phyloP scores from a whole-genome alignment of 2,888 invertebrate genomes.

The Diogma glabrata region DNA sequence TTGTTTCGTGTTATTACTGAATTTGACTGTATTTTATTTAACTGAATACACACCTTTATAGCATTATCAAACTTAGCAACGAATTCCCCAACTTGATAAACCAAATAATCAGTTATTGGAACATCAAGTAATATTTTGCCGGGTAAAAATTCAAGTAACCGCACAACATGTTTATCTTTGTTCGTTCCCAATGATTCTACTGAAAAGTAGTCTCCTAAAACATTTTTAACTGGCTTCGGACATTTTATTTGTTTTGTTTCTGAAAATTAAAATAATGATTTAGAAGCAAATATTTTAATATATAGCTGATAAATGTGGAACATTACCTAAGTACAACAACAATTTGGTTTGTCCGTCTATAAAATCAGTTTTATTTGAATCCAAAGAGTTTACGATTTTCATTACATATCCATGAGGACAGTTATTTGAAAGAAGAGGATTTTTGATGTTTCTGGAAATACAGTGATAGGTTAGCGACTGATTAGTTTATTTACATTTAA shows the following conservation, averaged over 20 bases:
- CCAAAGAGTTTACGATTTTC: conserved; percentile 73
- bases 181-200: conserved; percentile 37
- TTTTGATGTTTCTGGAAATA: conserved; percentile 41
- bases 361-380: conserved; percentile 53
- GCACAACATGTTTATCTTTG: conserved; percentile 49
- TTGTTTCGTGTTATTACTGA: too few species aligned
- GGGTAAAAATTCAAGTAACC: conserved; percentile 64
- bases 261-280: conserved; percentile 27
- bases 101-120: conserved; percentile 45
- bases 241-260: conserved; percentile 50
- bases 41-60: conserved; percentile 60
- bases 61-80: conserved; percentile 55
- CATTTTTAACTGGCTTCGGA: conserved; percentile 58
- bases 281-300: not conserved
- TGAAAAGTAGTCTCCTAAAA: conserved; percentile 51
- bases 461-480: too few species aligned
- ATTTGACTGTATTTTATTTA: too few species aligned
- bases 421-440: conserved; percentile 44
- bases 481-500: too few species aligned
- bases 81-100: conserved; percentile 61
- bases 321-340: conserved; percentile 58
- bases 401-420: conserved; percentile 58
- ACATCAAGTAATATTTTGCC: conserved; percentile 58
- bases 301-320: conserved; percentile 18
- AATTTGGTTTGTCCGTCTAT: conserved; percentile 66